A percentile compares a stretch with the other conserved stretches of the same genome.
Conservation (phyloP, 2,113 vertebrate genomes). For the Leuciscus idus region DNA sequence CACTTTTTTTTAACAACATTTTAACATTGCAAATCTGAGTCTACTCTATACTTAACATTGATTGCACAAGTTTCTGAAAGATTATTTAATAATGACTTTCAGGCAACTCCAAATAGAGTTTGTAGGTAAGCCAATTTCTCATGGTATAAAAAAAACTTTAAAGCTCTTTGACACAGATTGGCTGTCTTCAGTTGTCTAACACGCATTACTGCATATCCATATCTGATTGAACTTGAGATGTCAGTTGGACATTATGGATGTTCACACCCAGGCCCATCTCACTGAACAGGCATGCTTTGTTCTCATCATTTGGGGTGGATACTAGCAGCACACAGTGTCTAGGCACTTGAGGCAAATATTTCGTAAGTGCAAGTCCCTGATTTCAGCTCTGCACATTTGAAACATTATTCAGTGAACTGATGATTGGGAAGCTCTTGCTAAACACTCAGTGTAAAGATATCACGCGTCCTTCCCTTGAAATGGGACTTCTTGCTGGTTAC, state of each 20-base stretch:
- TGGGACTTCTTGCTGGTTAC: not conserved
- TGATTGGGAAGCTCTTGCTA: not conserved
- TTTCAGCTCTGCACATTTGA: not conserved
- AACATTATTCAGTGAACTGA: not conserved
- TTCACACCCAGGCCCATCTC: conserved; percentile 8
- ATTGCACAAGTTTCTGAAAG: not conserved
- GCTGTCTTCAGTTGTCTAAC: conserved; percentile 5
- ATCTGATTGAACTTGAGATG: not conserved
- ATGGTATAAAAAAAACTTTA: not conserved
- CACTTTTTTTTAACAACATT: no score
- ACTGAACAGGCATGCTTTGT: conserved; percentile 22
- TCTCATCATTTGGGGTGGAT: conserved; percentile 1
- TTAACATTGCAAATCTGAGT: no score
- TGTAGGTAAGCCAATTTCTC: not conserved
- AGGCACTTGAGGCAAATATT: not conserved
- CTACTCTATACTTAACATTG: not conserved
- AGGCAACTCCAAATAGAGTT: not conserved
- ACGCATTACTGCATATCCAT: conserved; percentile 4
- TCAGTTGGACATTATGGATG: not conserved
- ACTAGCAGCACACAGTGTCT: not conserved
- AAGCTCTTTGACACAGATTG: not conserved
- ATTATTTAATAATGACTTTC: not conserved
- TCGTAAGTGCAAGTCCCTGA: not conserved
- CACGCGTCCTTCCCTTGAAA: not conserved
- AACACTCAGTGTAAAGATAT: not conserved